Evolutionary conservation across 2,888 invertebrate genomes (phyloP), one percentile per base, ranked within the genome.

Genomic region (Spilosoma lubricipeda): DNA sequence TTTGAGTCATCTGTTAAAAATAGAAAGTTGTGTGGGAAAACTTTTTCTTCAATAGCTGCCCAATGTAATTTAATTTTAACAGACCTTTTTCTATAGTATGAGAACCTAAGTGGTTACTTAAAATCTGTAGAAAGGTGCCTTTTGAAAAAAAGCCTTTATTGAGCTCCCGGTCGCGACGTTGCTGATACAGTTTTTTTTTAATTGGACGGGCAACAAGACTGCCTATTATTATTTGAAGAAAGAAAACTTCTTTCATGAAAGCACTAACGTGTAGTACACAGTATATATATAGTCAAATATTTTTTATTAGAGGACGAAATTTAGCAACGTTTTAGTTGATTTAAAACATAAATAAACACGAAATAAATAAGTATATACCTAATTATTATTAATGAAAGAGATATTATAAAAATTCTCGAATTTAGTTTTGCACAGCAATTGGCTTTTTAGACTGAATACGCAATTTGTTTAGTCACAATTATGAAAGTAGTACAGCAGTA

Each of bases 11-110:
- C 39, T 27, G 45, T 64, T 23, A 85, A 36, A 86, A 86, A 86
- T 88, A 87, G 87, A 88, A 88, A 88, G 86, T 85, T 80, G 82
- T 83, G 88, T 87, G 87, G 87, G 87, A 87, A 86, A 81, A 74
- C n/a, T 65, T 52, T 48, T 18, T 48, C 18, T 52, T 45, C 11
- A 13, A 39, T 30, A 42, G 42, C 39, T 23, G n/a, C 23, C n/a
- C 52, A 15, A 18, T 56, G 15, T 18, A 30, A 59, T 63, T 2
- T 63, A 30, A 63, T 30, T 18, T 63, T 18, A 30, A 63, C 18
- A 63, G 30, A 63, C 18, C 2, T 63, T 30, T 63, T 63, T 30
- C 1, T 3, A 56, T n/a, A 9, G 11, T 2, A 56, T 11, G 23
- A 56, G 11, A 11, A 23, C 52, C 52, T 56, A 56, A n/a, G n/a